Evolutionary conservation across 2,888 invertebrate species (phyloP).

Genomic region (Sturmia bella): DNA sequence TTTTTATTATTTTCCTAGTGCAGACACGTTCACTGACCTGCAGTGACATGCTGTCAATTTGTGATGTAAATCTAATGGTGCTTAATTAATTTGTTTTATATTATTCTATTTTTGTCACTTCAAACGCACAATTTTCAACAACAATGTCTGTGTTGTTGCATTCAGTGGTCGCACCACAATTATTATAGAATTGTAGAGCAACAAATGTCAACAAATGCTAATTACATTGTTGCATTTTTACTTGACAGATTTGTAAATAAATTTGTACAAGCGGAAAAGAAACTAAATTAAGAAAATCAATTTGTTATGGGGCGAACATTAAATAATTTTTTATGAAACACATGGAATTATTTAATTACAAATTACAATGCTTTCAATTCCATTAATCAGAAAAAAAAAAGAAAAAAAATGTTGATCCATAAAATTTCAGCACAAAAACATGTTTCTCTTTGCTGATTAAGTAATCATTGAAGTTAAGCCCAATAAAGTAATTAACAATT

Average conservation of each 20-base stretch:
- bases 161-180: not conserved
- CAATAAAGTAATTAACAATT: no score
- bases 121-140: constrained; percentile 9
- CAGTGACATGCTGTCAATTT: constrained; percentile 41
- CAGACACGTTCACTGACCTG: constrained; percentile 32
- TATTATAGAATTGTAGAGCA: constrained; percentile 12
- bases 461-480: no score
- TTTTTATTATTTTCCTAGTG: no score
- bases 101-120: not conserved
- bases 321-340: not conserved
- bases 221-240: constrained; percentile 16
- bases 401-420: no score
- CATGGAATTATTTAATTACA: not conserved
- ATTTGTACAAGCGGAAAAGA: not conserved
- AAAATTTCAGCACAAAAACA: no score
- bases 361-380: no score
- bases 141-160: constrained; percentile 4
- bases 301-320: no score
- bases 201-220: constrained; percentile 30
- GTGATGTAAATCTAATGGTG: constrained; percentile 32
- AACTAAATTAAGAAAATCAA: not conserved
- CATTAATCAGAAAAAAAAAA: no score
- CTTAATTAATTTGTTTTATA: constrained; percentile 31
- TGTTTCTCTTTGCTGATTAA: no score
- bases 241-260: constrained; percentile 8